These are phyloP conservation scores for Drosophila pseudoananassae DNA, from an alignment of 1,140 invertebrate species.

Conservation along the genomic window DNA sequence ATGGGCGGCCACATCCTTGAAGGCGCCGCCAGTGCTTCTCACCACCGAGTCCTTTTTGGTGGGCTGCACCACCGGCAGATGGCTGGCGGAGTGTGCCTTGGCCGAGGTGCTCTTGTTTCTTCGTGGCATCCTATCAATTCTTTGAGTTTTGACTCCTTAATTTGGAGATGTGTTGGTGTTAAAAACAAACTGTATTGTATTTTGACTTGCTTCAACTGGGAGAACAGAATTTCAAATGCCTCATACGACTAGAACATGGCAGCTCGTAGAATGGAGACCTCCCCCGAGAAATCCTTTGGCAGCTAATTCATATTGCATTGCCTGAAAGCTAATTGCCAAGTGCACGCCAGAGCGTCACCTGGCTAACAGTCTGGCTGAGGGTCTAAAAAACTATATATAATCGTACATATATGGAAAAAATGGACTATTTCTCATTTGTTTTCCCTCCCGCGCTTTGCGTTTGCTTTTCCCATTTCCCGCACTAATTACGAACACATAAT, in stretches of 20 bases:
- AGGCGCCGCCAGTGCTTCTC: slow-evolving; percentile 24
- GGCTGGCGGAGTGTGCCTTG: background rate
- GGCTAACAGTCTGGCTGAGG: slow-evolving; percentile 10
- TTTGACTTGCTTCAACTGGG: background rate
- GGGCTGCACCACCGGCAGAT: slow-evolving; percentile 25
- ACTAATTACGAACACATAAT: slow-evolving; percentile 57
- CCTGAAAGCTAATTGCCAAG: slow-evolving; percentile 56
- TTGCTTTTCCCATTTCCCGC: slow-evolving; percentile 42
- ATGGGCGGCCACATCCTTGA: slow-evolving; percentile 92
- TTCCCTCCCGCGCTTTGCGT: slow-evolving; percentile 27
- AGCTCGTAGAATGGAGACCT: slow-evolving; percentile 5
- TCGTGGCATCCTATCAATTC: slow-evolving; percentile 43
- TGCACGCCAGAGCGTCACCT: slow-evolving; percentile 55
- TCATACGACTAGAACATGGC: background rate
- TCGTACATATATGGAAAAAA: background rate
- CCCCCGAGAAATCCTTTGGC: slow-evolving; percentile 7
- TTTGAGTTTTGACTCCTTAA: background rate
- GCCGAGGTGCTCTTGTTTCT: slow-evolving; percentile 18
- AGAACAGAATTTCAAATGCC: slow-evolving; percentile 45
- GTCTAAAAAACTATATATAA: background rate
- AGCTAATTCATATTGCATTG: slow-evolving; percentile 69
- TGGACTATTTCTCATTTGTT: slow-evolving; percentile 26
- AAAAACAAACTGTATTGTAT: background rate
- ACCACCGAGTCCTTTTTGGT: slow-evolving; percentile 13
- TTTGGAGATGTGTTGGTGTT: background rate